These are phyloP conservation scores for Fundulus diaphanus DNA, from an alignment of 2,797 vertebrate genomes.

Conservation along the genomic window DNA sequence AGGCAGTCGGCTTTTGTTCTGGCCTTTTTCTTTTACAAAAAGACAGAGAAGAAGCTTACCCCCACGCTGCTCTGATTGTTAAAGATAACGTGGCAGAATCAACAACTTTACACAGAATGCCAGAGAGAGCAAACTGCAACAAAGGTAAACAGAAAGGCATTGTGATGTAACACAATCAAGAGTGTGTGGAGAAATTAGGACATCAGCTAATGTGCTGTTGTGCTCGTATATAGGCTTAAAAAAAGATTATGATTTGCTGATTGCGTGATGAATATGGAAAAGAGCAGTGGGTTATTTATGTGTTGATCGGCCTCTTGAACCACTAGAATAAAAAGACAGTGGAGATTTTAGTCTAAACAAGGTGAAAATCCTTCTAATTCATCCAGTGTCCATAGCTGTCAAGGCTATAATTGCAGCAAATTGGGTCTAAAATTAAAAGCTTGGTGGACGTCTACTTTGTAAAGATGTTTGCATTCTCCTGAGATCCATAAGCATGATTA, in stretches of 20 bases:
- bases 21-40: conserved; percentile 18
- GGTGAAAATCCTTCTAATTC: background rate
- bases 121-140: conserved; percentile 39
- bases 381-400: background rate
- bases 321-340: background rate
- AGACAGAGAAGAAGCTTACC: conserved; percentile 9
- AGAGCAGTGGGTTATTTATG: background rate
- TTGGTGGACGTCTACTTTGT: background rate
- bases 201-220: conserved; percentile 44
- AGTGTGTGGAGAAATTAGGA: conserved; percentile 30
- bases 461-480: background rate
- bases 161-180: conserved; percentile 36
- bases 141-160: conserved; percentile 39
- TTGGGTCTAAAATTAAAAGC: background rate
- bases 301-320: background rate
- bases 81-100: conserved; percentile 26
- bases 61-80: conserved; percentile 21
- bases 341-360: background rate
- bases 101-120: conserved; percentile 38
- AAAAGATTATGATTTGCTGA: conserved; percentile 3
- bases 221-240: conserved; percentile 7
- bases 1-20: conserved; percentile 17
- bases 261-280: conserved; percentile 28
- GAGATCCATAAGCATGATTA: background rate
- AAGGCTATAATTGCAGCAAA: background rate